Evolutionary conservation across 1,140 invertebrate species (phyloP).

Genomic region (Scaptomyza graminum): DNA sequence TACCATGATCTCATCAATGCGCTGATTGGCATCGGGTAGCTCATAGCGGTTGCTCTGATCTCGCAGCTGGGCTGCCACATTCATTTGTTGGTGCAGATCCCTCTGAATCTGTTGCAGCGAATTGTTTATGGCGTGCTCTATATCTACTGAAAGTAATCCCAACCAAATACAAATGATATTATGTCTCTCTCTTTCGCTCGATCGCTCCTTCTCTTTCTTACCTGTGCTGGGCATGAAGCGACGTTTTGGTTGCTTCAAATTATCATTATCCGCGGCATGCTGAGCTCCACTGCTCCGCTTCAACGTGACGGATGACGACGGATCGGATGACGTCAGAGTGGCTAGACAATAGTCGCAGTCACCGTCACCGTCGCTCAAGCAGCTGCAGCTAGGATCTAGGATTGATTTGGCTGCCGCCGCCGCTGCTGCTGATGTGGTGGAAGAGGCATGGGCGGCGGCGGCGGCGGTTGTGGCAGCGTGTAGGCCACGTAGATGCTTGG

Average conservation of each 20-base stretch:
- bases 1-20: conserved; percentile 75
- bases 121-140: conserved; percentile 63
- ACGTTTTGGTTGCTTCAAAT: conserved; percentile 53
- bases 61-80: conserved; percentile 63
- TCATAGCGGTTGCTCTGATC: conserved; percentile 69
- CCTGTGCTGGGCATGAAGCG: conserved; percentile 66
- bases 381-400: conserved; percentile 44
- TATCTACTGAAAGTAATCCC: conserved; percentile 49
- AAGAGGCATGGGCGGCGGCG: no score
- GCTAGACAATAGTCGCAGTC: conserved; percentile 59
- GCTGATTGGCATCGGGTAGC: conserved; percentile 61
- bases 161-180: not conserved
- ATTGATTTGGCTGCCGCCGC: conserved; percentile 23
- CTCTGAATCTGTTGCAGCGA: conserved; percentile 69
- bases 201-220: conserved; percentile 13
- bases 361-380: conserved; percentile 30
- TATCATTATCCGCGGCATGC: conserved; percentile 42
- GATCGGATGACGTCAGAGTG: conserved; percentile 51
- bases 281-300: conserved; percentile 40
- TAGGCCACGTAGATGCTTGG: conserved; percentile 65
- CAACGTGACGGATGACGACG: not conserved
- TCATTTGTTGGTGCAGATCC: conserved; percentile 67
- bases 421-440: conserved; percentile 1
- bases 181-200: not conserved
- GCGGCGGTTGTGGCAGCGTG: conserved; percentile 4